Conservation (phyloP, 2,797 vertebrate species). For the Phrynocephalus forsythii region DNA sequence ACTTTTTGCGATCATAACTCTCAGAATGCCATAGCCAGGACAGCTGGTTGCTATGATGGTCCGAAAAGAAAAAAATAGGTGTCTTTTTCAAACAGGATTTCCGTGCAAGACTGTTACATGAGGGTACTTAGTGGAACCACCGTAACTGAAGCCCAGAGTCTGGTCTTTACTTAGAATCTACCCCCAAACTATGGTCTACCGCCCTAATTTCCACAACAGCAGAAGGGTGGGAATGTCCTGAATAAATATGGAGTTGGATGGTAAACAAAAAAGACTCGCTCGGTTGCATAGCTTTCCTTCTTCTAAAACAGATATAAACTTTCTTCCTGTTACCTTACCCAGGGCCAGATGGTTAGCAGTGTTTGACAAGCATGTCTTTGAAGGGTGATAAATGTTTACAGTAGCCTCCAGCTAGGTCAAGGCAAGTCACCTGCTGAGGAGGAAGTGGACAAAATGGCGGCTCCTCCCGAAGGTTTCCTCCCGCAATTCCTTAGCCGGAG, state of each 20-base stretch:
- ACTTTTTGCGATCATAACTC: too few relatives aligned
- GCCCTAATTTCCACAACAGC: not conserved
- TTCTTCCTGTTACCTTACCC: not conserved
- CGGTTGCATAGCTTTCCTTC: too few relatives aligned
- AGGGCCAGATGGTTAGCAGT: not conserved
- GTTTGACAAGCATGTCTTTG: not conserved
- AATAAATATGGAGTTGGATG: not conserved
- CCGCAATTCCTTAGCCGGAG: constrained; percentile 66
- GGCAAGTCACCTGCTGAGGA: constrained; percentile 71
- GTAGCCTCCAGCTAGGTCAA: constrained; percentile 64
- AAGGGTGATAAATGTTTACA: constrained; percentile 75
- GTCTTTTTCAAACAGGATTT: not conserved
- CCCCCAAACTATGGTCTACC: too few relatives aligned
- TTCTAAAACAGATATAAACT: not conserved
- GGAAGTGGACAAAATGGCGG: constrained; percentile 52
- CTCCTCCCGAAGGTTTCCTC: constrained; percentile 61
- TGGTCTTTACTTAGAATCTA: too few relatives aligned
- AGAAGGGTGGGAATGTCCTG: not conserved
- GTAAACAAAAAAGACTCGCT: not conserved
- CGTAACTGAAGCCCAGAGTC: not conserved
- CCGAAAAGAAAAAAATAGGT: too few relatives aligned
- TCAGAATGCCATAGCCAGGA: too few relatives aligned
- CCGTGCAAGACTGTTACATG: not conserved
- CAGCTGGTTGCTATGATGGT: too few relatives aligned
- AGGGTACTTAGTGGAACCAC: too few relatives aligned